These are phyloP conservation scores for Phoeniculus purpureus DNA, from an alignment of 2,797 vertebrate genomes.

Conservation along the genomic window DNA sequence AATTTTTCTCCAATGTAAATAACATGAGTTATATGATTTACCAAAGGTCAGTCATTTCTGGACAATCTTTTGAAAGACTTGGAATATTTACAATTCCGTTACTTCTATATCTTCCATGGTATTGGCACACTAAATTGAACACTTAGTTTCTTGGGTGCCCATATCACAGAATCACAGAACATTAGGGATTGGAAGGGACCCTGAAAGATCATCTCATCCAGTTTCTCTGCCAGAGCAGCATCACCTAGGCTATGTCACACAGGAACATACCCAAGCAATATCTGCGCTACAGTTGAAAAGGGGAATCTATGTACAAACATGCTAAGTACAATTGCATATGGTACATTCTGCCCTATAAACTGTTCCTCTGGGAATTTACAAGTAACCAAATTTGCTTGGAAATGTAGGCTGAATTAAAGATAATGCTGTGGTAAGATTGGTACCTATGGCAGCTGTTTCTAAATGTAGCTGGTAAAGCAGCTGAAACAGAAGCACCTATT, in stretches of 20 bases:
- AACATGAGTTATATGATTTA: conserved; percentile 32
- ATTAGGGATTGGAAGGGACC: too few relatives aligned
- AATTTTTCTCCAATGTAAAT: conserved; percentile 61
- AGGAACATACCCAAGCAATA: neutral
- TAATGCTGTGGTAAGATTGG: neutral
- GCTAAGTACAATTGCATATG: neutral
- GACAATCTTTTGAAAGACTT: neutral
- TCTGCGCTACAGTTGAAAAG: neutral
- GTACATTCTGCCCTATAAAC: neutral
- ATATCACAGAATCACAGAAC: neutral
- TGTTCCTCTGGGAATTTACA: neutral
- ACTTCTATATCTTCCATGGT: neutral
- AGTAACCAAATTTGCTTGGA: neutral
- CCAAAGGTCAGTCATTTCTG: conserved; percentile 36
- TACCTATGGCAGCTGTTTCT: neutral
- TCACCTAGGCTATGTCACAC: too few relatives aligned
- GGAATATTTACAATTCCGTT: conserved; percentile 7
- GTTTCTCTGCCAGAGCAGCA: too few relatives aligned
- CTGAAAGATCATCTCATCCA: too few relatives aligned
- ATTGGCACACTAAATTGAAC: neutral
- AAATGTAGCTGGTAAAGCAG: neutral
- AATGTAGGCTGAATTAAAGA: neutral
- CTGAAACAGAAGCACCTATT: neutral
- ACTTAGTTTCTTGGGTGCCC: neutral
- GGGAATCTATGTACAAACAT: neutral